A percentile compares a stretch with the other conserved stretches of the same genome.
Conservation (phyloP, 1,140 invertebrate species). For the Ladona fulva region DNA sequence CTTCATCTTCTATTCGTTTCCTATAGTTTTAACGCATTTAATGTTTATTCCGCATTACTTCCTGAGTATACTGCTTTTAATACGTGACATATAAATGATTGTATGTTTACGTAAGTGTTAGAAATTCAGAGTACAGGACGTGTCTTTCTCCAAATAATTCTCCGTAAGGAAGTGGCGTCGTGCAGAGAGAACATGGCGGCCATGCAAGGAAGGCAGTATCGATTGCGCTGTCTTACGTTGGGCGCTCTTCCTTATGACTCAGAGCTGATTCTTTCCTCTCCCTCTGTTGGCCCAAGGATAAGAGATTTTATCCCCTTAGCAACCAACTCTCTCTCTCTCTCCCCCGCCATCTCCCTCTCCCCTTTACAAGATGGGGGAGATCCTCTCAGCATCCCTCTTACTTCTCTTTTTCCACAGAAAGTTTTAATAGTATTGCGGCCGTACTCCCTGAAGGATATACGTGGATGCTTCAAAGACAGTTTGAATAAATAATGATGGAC, state of each 20-base stretch:
- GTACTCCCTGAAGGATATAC: too few relatives aligned
- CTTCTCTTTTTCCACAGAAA: not conserved
- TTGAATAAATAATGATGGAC: too few relatives aligned
- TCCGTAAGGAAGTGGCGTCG: not conserved
- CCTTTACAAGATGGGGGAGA: not conserved
- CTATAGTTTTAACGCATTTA: too few relatives aligned
- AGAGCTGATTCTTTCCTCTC: not conserved
- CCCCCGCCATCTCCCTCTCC: not conserved
- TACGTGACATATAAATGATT: too few relatives aligned
- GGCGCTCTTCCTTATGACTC: not conserved
- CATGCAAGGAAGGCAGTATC: not conserved
- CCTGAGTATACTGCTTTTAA: too few relatives aligned
- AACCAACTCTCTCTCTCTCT: not conserved
- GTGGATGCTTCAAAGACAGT: too few relatives aligned
- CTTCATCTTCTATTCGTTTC: too few relatives aligned
- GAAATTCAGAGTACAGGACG: too few relatives aligned
- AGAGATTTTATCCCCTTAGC: not conserved
- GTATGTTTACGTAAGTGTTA: too few relatives aligned
- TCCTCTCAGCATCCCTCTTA: not conserved
- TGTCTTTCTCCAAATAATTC: too few relatives aligned
- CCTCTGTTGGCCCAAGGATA: not conserved
- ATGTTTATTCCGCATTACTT: too few relatives aligned
- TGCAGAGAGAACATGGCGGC: not conserved
- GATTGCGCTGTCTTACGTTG: not conserved
- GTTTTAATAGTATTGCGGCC: not conserved